These are phyloP conservation scores for Diachasmimorpha longicaudata DNA, from an alignment of 1,140 invertebrate genomes.

Conservation along the genomic window DNA sequence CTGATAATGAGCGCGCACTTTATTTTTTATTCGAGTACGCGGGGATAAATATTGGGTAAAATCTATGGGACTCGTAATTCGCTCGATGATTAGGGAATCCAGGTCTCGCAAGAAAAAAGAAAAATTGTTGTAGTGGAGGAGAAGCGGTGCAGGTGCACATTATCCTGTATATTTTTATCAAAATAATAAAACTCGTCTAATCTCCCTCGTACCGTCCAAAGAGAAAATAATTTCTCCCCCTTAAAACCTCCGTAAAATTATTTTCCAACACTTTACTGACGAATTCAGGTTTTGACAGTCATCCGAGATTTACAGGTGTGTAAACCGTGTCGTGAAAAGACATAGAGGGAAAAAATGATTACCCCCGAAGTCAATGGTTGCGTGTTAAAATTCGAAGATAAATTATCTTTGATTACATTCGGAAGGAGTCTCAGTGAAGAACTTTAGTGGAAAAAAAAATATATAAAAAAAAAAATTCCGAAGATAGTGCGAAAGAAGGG, in stretches of 20 bases:
- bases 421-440: neutral
- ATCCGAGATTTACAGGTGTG: neutral
- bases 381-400: neutral
- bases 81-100: too few species aligned
- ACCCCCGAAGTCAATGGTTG: neutral
- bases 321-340: neutral
- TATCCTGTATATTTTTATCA: too few species aligned
- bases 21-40: too few species aligned
- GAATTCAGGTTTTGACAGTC: neutral
- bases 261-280: neutral
- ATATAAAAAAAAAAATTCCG: conserved; percentile 9
- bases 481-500: neutral
- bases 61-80: too few species aligned
- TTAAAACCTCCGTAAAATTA: neutral
- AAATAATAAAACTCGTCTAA: too few species aligned
- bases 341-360: neutral
- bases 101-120: too few species aligned
- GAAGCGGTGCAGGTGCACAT: too few species aligned
- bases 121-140: too few species aligned
- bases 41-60: too few species aligned
- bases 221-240: neutral
- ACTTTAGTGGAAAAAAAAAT: neutral
- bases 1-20: too few species aligned
- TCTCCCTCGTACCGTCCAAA: too few species aligned
- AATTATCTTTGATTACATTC: conserved; percentile 17